These are phyloP conservation scores for Neomicropteryx cornuta DNA, from an alignment of 1,140 invertebrate genomes.

Conservation along the genomic window DNA sequence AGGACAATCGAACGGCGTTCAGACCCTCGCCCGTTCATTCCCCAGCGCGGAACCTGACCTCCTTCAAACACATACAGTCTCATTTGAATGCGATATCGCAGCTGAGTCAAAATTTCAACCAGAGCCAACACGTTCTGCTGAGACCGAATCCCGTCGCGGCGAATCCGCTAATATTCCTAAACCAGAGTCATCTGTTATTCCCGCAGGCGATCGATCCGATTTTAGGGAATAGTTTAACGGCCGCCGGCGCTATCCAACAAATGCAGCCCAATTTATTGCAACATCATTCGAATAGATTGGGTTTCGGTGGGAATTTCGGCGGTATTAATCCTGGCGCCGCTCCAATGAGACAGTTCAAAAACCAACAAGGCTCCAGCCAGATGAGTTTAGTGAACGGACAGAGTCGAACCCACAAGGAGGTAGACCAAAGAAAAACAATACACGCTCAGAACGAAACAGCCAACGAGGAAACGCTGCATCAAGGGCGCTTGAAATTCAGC, in stretches of 20 bases:
- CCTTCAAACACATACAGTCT: slow-evolving; percentile 47
- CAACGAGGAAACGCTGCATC: slow-evolving; percentile 39
- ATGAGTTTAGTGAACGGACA: neutral
- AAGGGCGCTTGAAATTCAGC: slow-evolving; percentile 70
- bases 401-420: neutral
- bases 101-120: slow-evolving; percentile 36
- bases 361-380: too few species aligned
- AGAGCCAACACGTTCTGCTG: slow-evolving; percentile 29
- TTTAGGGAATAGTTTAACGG: too few species aligned
- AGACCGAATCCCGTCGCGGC: slow-evolving; percentile 36
- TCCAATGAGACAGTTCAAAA: too few species aligned
- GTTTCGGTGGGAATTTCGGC: too few species aligned
- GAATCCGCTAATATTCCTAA: slow-evolving; percentile 38
- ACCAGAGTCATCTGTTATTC: slow-evolving; percentile 33
- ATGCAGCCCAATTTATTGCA: too few species aligned
- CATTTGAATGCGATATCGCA: slow-evolving; percentile 47
- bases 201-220: too few species aligned
- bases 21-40: slow-evolving; percentile 15
- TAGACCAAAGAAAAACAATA: neutral
- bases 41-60: slow-evolving; percentile 25
- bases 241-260: too few species aligned
- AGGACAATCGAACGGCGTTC: slow-evolving; percentile 14
- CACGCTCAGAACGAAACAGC: slow-evolving; percentile 8
- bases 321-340: too few species aligned
- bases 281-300: too few species aligned